Conservation (phyloP, 2,113 vertebrate species). For the Synodontis membranacea region DNA sequence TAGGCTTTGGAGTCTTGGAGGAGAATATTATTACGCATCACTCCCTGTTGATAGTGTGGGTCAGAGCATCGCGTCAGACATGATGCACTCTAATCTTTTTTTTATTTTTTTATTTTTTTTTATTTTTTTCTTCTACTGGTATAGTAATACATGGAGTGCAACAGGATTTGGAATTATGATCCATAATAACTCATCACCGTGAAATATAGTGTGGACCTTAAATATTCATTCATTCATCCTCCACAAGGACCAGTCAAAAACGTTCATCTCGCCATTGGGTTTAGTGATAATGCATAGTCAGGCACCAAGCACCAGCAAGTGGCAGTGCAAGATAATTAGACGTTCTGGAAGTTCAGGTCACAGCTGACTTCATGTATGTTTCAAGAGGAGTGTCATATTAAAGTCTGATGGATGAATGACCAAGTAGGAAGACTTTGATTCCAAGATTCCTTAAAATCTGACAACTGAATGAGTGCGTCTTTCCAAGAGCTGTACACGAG, state of each 20-base stretch:
- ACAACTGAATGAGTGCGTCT: too few relatives aligned
- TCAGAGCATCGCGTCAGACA: slow-evolving; percentile 47
- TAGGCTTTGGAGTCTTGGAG: slow-evolving; percentile 61
- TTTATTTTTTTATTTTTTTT: background rate
- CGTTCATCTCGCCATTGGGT: background rate
- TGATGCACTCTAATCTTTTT: slow-evolving; percentile 47
- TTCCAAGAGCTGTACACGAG: too few relatives aligned
- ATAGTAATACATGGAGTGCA: background rate
- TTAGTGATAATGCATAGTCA: background rate
- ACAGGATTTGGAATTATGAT: background rate
- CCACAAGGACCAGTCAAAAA: background rate
- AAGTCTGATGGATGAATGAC: too few relatives aligned
- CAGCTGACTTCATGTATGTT: too few relatives aligned
- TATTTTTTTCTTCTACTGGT: background rate
- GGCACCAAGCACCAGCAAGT: background rate
- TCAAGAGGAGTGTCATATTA: too few relatives aligned
- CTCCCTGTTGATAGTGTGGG: slow-evolving; percentile 56
- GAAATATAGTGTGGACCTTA: background rate
- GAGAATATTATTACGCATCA: slow-evolving; percentile 61
- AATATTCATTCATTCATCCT: background rate
- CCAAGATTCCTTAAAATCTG: too few relatives aligned
- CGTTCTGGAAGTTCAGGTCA: too few relatives aligned
- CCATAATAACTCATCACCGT: background rate
- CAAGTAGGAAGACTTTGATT: too few relatives aligned
- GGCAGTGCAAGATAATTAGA: background rate